Evolutionary conservation across 2,888 invertebrate genomes (phyloP).

Genomic region (Ophion ventricosus): DNA sequence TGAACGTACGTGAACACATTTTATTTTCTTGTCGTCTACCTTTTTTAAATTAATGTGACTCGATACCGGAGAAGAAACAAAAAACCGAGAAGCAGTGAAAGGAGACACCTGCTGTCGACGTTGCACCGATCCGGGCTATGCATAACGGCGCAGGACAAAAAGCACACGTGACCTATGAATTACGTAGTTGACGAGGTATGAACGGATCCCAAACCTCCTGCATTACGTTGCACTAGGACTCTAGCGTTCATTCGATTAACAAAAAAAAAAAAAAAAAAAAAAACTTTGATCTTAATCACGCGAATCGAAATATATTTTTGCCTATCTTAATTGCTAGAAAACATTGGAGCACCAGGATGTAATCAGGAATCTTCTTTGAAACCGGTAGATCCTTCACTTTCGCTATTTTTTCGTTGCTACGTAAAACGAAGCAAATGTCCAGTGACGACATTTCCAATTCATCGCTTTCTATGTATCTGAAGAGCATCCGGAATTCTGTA

Average conservation of each 20-base stretch:
- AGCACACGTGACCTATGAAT: background rate
- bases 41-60: slow-evolving; percentile 13
- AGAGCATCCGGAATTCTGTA: background rate
- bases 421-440: too few species aligned
- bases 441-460: too few species aligned
- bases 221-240: too few species aligned
- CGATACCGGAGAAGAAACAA: slow-evolving; percentile 30
- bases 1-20: slow-evolving; percentile 15
- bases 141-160: slow-evolving; percentile 4
- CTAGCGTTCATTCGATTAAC: too few species aligned
- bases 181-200: slow-evolving; percentile 5
- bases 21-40: slow-evolving; percentile 7
- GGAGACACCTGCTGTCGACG: slow-evolving; percentile 59
- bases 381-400: too few species aligned
- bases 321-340: too few species aligned
- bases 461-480: background rate
- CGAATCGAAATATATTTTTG: too few species aligned
- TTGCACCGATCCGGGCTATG: slow-evolving; percentile 13
- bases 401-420: too few species aligned
- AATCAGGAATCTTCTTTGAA: too few species aligned
- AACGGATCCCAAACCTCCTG: background rate
- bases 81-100: slow-evolving; percentile 46
- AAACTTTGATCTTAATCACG: too few species aligned
- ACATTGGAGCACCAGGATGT: too few species aligned
- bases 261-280: too few species aligned